These are phyloP conservation scores for Contarinia nasturtii DNA, from an alignment of 1,140 invertebrate genomes.

Conservation along the genomic window DNA sequence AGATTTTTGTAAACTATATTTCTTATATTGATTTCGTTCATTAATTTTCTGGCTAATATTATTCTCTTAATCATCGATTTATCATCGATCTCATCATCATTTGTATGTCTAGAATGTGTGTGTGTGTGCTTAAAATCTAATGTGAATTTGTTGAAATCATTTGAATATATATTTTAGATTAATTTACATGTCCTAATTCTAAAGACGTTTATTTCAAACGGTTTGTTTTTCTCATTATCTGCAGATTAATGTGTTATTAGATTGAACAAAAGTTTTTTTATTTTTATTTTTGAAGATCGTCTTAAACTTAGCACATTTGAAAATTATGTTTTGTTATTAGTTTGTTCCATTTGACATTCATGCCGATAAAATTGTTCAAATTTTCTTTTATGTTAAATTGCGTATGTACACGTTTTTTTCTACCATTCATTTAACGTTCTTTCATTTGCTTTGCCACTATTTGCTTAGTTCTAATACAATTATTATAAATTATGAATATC, in stretches of 20 bases:
- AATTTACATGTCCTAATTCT: neutral
- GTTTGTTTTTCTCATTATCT: neutral
- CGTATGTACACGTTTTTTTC: neutral
- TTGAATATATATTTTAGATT: no score
- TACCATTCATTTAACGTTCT: no score
- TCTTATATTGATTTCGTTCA: no score
- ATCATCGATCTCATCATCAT: no score
- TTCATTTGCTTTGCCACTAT: no score
- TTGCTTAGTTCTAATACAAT: no score
- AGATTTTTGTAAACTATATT: no score
- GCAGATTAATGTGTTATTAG: neutral
- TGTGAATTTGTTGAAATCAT: neutral
- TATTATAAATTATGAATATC: no score
- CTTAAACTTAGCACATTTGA: neutral
- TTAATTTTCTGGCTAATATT: no score
- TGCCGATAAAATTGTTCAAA: neutral
- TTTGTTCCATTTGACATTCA: neutral
- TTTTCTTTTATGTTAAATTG: neutral
- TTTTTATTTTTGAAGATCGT: neutral
- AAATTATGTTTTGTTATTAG: neutral
- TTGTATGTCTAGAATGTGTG: no score
- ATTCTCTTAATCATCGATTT: no score
- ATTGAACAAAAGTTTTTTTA: neutral
- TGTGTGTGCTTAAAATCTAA: neutral
- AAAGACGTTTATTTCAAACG: neutral